phyloP scores from a whole-genome alignment of 1,140 invertebrate genomes.

The Ectropis grisescens region DNA sequence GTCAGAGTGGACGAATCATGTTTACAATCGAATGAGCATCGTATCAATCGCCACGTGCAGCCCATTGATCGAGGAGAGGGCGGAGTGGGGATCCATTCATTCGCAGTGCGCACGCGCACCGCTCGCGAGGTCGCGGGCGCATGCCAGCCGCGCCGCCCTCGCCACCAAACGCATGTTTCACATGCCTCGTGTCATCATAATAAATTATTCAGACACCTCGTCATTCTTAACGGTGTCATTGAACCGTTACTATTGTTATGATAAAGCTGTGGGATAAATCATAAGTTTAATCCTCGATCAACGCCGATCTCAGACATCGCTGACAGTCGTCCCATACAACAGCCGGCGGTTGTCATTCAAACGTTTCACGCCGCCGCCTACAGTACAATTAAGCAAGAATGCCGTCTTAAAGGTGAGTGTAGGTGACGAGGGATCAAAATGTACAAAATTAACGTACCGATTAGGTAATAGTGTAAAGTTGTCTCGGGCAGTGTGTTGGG shows the following conservation, averaged over 20 bases:
- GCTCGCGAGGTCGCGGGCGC: slow-evolving; percentile 31
- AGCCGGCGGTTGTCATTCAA: slow-evolving; percentile 12
- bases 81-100: slow-evolving; percentile 31
- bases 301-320: slow-evolving; percentile 11
- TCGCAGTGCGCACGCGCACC: slow-evolving; percentile 39
- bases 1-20: too few relatives aligned
- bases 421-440: slow-evolving; percentile 17
- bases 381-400: slow-evolving; percentile 17
- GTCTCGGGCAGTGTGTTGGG: slow-evolving; percentile 38
- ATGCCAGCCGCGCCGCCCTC: slow-evolving; percentile 10
- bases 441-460: slow-evolving; percentile 18
- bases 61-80: slow-evolving; percentile 38
- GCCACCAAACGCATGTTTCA: slow-evolving; percentile 13
- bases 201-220: slow-evolving; percentile 25
- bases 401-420: slow-evolving; percentile 11
- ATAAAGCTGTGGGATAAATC: too few relatives aligned
- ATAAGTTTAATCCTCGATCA: slow-evolving; percentile 13
- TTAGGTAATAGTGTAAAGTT: slow-evolving; percentile 50
- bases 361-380: slow-evolving; percentile 11
- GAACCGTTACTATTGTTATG: slow-evolving; percentile 23
- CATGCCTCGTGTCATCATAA: slow-evolving; percentile 23
- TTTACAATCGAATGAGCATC: slow-evolving; percentile 3
- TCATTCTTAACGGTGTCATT: slow-evolving; percentile 18
- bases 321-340: slow-evolving; percentile 16
- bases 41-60: slow-evolving; percentile 36